phyloP scores from a whole-genome alignment of 2,113 vertebrate species.

The Bothrops jararaca region DNA sequence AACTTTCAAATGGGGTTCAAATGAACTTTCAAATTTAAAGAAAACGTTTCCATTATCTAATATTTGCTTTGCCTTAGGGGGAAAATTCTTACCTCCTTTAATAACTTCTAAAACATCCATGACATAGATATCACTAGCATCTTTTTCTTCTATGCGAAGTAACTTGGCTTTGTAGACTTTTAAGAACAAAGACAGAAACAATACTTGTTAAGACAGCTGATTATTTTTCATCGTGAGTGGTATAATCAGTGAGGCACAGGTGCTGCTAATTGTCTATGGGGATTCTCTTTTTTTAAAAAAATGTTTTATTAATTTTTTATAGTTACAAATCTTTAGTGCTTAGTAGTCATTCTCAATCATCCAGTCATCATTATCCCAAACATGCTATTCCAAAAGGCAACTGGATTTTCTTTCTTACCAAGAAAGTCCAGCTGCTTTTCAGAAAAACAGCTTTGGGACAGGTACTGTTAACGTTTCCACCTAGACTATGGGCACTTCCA shows the following conservation, averaged over 20 bases:
- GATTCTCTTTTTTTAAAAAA: background rate
- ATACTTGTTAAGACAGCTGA: background rate
- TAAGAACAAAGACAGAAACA: background rate
- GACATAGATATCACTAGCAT: slow-evolving; percentile 52
- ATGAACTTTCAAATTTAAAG: background rate
- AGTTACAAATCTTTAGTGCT: too few relatives aligned
- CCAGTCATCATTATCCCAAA: too few relatives aligned
- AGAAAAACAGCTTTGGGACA: too few relatives aligned
- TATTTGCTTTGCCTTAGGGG: background rate
- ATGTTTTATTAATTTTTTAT: too few relatives aligned
- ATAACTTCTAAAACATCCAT: slow-evolving; percentile 59
- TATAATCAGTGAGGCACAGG: background rate
- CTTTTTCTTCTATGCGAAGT: background rate
- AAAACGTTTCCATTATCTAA: background rate
- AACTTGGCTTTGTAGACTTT: slow-evolving; percentile 65
- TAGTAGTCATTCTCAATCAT: background rate
- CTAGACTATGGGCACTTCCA: background rate
- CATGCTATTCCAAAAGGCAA: too few relatives aligned
- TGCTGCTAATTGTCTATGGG: background rate
- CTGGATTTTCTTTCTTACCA: too few relatives aligned
- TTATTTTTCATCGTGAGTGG: background rate
- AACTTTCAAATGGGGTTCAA: background rate
- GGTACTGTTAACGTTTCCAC: background rate
- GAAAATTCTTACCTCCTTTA: slow-evolving; percentile 60
- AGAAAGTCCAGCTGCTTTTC: too few relatives aligned